phyloP scores from a whole-genome alignment of 2,888 invertebrate genomes.

The Yponomeuta plumbellus region DNA sequence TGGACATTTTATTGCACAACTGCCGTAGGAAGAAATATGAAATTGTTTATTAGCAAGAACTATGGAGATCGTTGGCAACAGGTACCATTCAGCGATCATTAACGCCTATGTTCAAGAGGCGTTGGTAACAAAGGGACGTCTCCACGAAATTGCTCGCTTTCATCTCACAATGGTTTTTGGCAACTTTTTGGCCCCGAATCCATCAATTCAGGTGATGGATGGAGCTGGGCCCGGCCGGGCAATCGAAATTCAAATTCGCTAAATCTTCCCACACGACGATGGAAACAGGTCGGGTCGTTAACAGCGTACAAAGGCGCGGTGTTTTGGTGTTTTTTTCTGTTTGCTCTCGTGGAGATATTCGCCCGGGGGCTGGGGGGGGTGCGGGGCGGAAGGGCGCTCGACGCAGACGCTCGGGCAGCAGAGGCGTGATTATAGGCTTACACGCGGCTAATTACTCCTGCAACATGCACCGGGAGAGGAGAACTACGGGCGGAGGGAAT shows the following conservation, averaged over 20 bases:
- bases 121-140: constrained; percentile 41
- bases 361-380: constrained; percentile 37
- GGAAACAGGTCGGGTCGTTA: constrained; percentile 71
- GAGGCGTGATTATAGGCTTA: constrained; percentile 71
- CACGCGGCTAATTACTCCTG: constrained; percentile 65
- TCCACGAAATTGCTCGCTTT: constrained; percentile 61
- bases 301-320: constrained; percentile 52
- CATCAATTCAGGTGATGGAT: constrained; percentile 75
- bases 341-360: constrained; percentile 66
- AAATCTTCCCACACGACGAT: constrained; percentile 72
- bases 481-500: not conserved
- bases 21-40: not conserved
- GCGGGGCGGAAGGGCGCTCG: constrained; percentile 39
- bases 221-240: constrained; percentile 57
- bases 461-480: constrained; percentile 43
- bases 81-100: constrained; percentile 1
- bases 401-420: constrained; percentile 27
- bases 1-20: not conserved
- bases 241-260: constrained; percentile 76
- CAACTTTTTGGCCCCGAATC: constrained; percentile 69
- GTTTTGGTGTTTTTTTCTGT: constrained; percentile 55
- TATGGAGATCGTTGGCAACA: not conserved
- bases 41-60: not conserved
- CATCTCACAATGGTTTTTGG: constrained; percentile 57
- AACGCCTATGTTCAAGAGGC: constrained; percentile 9